These are phyloP conservation scores for Umimayanthus kanabou DNA, from an alignment of 92 coral and sea anemone species.

Conservation along the genomic window DNA sequence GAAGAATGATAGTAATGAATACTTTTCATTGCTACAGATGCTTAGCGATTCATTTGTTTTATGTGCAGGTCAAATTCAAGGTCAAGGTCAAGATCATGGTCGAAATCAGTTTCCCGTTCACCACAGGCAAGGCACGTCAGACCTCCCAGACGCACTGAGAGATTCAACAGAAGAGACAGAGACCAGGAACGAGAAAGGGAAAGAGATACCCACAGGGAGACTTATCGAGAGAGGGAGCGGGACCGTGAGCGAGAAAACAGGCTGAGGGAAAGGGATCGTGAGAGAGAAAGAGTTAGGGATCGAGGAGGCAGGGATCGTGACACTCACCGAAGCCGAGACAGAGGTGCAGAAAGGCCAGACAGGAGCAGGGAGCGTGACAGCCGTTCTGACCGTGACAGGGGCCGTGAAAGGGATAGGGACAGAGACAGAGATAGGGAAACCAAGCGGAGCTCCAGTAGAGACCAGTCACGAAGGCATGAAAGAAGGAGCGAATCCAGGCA, in stretches of 20 bases:
- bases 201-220: constrained; percentile 59
- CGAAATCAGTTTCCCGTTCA: constrained; percentile 75
- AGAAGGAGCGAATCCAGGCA: constrained; percentile 80
- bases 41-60: not conserved
- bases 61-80: constrained; percentile 58
- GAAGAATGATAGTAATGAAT: not conserved
- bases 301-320: constrained; percentile 41
- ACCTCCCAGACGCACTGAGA: constrained; percentile 54
- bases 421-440: constrained; percentile 65
- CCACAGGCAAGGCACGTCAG: constrained; percentile 55
- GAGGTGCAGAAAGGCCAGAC: constrained; percentile 70
- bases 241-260: constrained; percentile 59
- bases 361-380: constrained; percentile 66
- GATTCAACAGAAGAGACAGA: constrained; percentile 51
- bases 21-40: not conserved
- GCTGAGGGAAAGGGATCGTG: constrained; percentile 65
- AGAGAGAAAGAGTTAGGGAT: constrained; percentile 66
- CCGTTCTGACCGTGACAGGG: constrained; percentile 19
- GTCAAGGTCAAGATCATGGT: constrained; percentile 86
- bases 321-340: constrained; percentile 36
- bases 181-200: constrained; percentile 75
- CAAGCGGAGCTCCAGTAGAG: constrained; percentile 66
- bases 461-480: constrained; percentile 69
- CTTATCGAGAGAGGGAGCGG: constrained; percentile 65
- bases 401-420: constrained; percentile 48